Percentiles rank a stretch among this genome's conserved stretches.
These are phyloP conservation scores for Micronycteris hirsuta DNA, from an alignment of 2,113 vertebrate genomes.

Conservation along the genomic window DNA sequence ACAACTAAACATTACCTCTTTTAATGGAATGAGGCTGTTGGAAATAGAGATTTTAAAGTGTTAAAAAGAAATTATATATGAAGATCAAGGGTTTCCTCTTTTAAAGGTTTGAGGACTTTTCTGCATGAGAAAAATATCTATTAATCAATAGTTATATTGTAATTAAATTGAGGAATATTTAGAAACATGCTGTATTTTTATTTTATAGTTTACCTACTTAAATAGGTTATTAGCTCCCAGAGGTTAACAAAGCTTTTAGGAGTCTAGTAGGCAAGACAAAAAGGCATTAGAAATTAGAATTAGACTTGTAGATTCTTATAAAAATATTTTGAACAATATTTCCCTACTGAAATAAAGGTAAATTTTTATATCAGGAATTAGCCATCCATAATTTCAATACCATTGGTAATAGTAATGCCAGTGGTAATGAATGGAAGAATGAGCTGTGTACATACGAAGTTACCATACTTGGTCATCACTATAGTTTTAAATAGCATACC, in stretches of 20 bases:
- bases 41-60: neutral
- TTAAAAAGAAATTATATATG: constrained; percentile 3
- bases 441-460: neutral
- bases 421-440: neutral
- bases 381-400: neutral
- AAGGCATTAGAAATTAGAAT: neutral
- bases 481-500: neutral
- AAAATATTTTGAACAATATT: neutral
- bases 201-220: neutral
- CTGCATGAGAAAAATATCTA: neutral
- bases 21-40: neutral
- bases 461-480: neutral
- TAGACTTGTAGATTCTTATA: neutral
- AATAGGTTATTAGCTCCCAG: neutral
- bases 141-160: neutral
- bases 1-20: neutral
- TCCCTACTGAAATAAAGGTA: neutral
- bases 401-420: neutral
- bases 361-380: neutral
- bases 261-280: neutral
- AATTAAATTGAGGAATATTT: neutral
- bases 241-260: neutral
- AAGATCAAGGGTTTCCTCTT: neutral
- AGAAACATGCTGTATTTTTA: neutral
- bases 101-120: neutral